phyloP scores from a whole-genome alignment of 2,113 vertebrate genomes.

The Corythoichthys haematopterus region DNA sequence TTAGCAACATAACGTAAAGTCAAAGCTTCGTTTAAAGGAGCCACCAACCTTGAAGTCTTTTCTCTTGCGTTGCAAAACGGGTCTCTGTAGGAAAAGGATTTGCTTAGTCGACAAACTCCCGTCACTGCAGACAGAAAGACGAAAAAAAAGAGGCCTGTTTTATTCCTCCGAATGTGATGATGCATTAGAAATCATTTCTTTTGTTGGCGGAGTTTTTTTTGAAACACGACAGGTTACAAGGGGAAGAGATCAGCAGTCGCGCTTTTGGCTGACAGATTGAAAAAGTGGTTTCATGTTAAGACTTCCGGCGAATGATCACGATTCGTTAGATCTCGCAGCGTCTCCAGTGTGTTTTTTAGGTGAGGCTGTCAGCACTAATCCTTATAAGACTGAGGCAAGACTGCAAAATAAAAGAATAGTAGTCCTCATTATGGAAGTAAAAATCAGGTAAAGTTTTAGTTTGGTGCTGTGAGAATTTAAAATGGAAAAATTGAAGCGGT shows the following conservation, averaged over 20 bases:
- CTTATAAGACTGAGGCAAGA: slow-evolving; percentile 20
- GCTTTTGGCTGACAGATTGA: slow-evolving; percentile 33
- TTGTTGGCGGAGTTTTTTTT: slow-evolving; percentile 24
- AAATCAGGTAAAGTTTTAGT: slow-evolving; percentile 4
- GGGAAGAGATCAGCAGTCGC: slow-evolving; percentile 12
- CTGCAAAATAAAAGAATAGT: neutral
- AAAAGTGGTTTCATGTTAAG: slow-evolving; percentile 50
- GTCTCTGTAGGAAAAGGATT: slow-evolving; percentile 96
- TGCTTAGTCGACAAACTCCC: slow-evolving; percentile 94
- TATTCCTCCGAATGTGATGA: slow-evolving; percentile 21
- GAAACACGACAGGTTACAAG: slow-evolving; percentile 40
- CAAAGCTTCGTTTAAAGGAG: slow-evolving; percentile 33
- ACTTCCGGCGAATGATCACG: slow-evolving; percentile 31
- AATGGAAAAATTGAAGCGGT: neutral
- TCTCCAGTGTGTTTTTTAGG: slow-evolving; percentile 26
- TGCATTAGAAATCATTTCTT: slow-evolving; percentile 16
- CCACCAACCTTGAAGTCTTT: slow-evolving; percentile 86
- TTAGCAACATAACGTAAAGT: slow-evolving; percentile 55
- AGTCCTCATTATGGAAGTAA: slow-evolving; percentile 8
- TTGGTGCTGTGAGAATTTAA: neutral
- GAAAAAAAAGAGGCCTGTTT: neutral
- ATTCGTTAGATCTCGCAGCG: slow-evolving; percentile 49
- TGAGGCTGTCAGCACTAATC: slow-evolving; percentile 21
- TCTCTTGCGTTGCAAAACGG: slow-evolving; percentile 86
- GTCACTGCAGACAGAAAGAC: slow-evolving; percentile 76